Conservation (phyloP, 2,113 vertebrate species). For the Corydoras sp. region DNA sequence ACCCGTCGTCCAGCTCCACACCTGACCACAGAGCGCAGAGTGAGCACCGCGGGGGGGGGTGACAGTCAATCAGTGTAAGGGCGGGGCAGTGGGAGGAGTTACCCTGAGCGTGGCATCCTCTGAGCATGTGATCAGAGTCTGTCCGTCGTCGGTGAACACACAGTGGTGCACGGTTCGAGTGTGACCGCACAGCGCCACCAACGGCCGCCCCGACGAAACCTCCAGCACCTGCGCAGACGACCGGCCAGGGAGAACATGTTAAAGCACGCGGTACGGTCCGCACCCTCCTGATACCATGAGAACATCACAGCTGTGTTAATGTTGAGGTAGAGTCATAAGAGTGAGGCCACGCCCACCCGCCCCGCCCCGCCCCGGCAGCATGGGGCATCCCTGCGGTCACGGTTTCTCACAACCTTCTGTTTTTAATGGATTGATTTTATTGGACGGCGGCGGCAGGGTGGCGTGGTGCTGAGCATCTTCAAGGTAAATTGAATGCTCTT, state of each 20-base stretch:
- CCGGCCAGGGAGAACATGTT: not conserved
- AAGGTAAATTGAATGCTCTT: no score
- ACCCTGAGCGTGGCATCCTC: conserved; percentile 84
- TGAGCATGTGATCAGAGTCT: conserved; percentile 79
- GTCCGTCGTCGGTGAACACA: conserved; percentile 72
- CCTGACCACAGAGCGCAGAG: conserved; percentile 54
- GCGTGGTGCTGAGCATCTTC: no score
- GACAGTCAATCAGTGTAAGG: not conserved
- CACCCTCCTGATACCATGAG: no score
- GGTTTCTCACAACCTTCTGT: no score
- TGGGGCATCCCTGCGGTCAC: no score
- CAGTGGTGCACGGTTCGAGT: conserved; percentile 76
- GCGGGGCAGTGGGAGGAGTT: conserved; percentile 14
- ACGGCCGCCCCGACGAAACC: conserved; percentile 67
- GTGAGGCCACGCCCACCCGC: no score
- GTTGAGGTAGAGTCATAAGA: no score
- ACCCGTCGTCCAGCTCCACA: conserved; percentile 80
- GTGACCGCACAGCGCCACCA: conserved; percentile 66
- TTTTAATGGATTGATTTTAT: no score
- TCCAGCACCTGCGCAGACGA: conserved; percentile 70
- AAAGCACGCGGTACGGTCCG: no score
- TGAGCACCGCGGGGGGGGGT: not conserved
- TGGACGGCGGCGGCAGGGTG: no score
- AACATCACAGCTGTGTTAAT: no score
- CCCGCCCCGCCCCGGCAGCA: no score